Percentiles rank a stretch among this genome's conserved stretches.
These are phyloP conservation scores for Eupithecia subfuscata DNA, from an alignment of 2,888 invertebrate genomes.

Conservation along the genomic window DNA sequence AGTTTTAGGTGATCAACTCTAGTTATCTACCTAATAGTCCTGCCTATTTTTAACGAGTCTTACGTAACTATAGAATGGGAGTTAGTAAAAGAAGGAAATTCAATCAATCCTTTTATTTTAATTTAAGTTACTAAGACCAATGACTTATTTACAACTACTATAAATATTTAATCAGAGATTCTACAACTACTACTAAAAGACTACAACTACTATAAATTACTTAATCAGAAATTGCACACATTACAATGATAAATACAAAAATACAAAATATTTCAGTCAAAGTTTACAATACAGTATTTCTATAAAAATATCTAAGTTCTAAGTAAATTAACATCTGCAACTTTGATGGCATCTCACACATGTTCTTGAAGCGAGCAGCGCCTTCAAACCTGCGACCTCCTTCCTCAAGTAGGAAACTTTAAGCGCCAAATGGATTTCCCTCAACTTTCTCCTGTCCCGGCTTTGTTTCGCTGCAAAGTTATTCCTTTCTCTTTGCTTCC, in stretches of 20 bases:
- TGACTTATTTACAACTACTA: conserved; percentile 21
- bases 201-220: conserved; percentile 31
- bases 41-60: neutral
- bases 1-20: neutral
- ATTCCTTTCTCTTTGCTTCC: conserved; percentile 94
- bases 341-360: conserved; percentile 55
- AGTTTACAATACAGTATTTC: conserved; percentile 15
- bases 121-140: conserved; percentile 11
- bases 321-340: conserved; percentile 39
- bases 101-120: conserved; percentile 22
- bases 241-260: conserved; percentile 19
- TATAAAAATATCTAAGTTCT: conserved; percentile 4
- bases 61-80: neutral
- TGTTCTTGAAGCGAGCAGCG: conserved; percentile 50
- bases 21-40: neutral
- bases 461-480: conserved; percentile 98
- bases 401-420: conserved; percentile 89
- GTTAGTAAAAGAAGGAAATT: conserved; percentile 11
- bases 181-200: neutral
- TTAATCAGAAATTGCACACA: conserved; percentile 33
- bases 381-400: conserved; percentile 59
- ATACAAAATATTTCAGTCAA: conserved; percentile 15
- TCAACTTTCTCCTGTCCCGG: conserved; percentile 93
- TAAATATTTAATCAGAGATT: neutral
- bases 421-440: conserved; percentile 96